Base-by-base conservation (phyloP, 2,888 invertebrate genomes). In the Phrixothrix hirtus region DNA sequence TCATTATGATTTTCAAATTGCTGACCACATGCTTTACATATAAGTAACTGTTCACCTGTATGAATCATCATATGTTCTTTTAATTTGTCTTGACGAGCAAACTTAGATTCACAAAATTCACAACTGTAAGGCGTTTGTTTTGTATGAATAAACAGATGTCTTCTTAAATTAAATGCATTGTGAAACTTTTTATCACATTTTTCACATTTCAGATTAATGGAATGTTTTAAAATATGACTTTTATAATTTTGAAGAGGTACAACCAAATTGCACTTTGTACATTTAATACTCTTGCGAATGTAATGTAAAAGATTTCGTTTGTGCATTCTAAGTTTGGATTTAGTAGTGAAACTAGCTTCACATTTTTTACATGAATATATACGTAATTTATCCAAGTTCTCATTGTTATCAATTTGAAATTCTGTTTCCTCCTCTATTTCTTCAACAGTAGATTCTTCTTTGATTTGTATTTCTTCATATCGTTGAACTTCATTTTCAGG, bases 21-120 rank as follows among this genome's bases (percentile, higher is more conserved):
- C 41, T 66, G 64, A 3, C 60, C 59, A 43, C 68, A 68, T 16
- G 55, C 56, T 25, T 60, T 49, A 43, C 68, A 68, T 2, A 53
- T 46, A 36, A 60, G 62, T 5, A 54, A 45, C 34, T 58, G 59
- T 31, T 60, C 60, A 17, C 52, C 12, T n/a, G 58, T 45, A 38
- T 68, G 67, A 5, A 54, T 57, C 35, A 48, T 41, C 31, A 48
- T 43, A 25, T 58, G 60, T 29, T 45, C 49, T 14, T 37, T 42
- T 17, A 60, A 42, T 26, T 54, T 54, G 7, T 58, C 54, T 44
- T 55, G 56, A 6, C 54, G 50, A 9, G 39, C 26, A 13, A 55
- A 49, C 12, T 34, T 39, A 15, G 35, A 34, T 2, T 46, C 56
- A 25, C 60, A 60, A 13, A 58, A 12, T 16, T 58, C 54, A 36